Conservation (phyloP, 2,113 vertebrate genomes). For the Rhodinocichla rosea region DNA sequence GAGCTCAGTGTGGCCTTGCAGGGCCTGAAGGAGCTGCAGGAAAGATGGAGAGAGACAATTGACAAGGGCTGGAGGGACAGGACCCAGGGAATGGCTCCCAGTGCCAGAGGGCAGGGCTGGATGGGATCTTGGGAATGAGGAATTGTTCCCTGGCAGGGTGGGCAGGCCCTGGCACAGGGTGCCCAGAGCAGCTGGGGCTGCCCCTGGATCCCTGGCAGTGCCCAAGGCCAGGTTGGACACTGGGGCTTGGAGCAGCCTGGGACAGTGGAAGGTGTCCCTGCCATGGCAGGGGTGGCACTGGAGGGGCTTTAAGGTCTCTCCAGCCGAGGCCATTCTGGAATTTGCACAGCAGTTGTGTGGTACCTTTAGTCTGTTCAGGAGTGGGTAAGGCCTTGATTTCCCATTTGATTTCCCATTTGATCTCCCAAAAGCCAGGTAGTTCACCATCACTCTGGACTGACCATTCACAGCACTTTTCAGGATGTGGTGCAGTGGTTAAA, state of each 20-base stretch:
- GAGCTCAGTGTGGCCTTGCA: neutral
- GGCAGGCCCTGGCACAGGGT: neutral
- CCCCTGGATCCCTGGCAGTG: neutral
- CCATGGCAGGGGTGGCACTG: neutral
- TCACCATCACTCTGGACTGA: neutral
- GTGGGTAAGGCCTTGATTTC: neutral
- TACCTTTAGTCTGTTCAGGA: neutral
- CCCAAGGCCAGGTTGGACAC: neutral
- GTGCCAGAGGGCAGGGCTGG: neutral
- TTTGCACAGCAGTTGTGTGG: neutral
- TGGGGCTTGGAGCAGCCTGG: neutral
- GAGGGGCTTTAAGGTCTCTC: accelerated
- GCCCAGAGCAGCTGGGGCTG: neutral
- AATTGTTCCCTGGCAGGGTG: neutral
- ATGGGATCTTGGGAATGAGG: neutral
- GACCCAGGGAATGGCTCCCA: neutral
- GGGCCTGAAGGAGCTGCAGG: neutral
- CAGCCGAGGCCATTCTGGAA: neutral
- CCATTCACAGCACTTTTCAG: neutral
- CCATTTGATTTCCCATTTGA: neutral
- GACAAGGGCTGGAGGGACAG: neutral
- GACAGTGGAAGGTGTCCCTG: neutral
- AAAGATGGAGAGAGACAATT: neutral
- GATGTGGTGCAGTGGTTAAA: neutral
- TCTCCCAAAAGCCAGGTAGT: neutral